Percentiles rank a stretch among this genome's conserved stretches.
These are phyloP conservation scores for Coracias cyanogaster DNA, from an alignment of 2,797 vertebrate species.

Conservation along the genomic window DNA sequence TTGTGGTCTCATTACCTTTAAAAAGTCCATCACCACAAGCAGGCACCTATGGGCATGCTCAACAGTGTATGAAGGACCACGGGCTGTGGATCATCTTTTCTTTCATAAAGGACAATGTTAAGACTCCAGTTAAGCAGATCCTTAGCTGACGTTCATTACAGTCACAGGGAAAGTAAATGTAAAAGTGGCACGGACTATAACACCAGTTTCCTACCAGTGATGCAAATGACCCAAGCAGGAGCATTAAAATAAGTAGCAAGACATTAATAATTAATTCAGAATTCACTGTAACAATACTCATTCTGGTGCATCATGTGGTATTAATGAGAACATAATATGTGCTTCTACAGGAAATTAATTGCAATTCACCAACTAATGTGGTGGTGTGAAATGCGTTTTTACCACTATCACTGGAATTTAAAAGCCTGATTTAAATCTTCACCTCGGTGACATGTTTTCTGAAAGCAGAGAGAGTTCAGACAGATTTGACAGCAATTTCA, in stretches of 20 bases:
- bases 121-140: neutral
- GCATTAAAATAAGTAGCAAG: slow-evolving; percentile 17
- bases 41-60: neutral
- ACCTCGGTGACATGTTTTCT: neutral
- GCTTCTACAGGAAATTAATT: slow-evolving; percentile 39
- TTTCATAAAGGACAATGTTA: neutral
- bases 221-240: neutral
- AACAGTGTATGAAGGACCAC: neutral
- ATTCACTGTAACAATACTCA: slow-evolving; percentile 40
- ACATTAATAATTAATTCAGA: slow-evolving; percentile 47
- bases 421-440: slow-evolving; percentile 39
- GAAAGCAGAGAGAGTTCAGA: slow-evolving; percentile 1
- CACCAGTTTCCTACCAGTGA: neutral
- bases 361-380: slow-evolving; percentile 28
- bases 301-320: slow-evolving; percentile 1
- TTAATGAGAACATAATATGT: slow-evolving; percentile 11
- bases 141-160: neutral
- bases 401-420: neutral
- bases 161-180: neutral
- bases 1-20: neutral
- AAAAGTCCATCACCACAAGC: neutral
- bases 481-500: slow-evolving; percentile 31
- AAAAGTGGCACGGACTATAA: neutral
- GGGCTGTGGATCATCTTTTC: neutral
- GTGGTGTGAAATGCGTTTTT: slow-evolving; percentile 31